Evolutionary conservation across 2,113 vertebrate genomes (phyloP), one percentile per base, ranked within the genome.

Genomic region (Vidua chalybeata): DNA sequence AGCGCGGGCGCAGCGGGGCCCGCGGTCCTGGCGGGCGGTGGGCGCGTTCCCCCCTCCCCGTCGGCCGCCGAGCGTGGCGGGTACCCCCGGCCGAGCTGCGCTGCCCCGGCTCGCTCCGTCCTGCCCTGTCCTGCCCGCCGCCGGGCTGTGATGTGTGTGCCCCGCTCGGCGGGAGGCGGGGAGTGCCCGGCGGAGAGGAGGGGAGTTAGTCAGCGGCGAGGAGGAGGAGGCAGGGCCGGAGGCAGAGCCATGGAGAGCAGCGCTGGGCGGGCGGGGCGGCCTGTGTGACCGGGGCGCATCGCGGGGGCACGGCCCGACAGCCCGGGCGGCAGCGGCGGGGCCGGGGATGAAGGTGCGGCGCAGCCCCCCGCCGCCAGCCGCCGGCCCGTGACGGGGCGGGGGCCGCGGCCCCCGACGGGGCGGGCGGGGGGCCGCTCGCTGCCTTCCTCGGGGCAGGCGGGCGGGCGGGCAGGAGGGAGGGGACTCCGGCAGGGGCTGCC

Each of bases 161-260:
- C 81, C 81, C 77, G 45, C 45, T 72, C 67, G 59, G 84, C 43
- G 39, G 82, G 82, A 87, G 85, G 46, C 64, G 67, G 90, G 73
- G 87, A 63, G 66, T 46, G 67, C 68, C 80, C 33, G 82, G 62
- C 58, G n/a, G 76, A 85, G 84, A 74, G 92, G 87, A 64, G 77
- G 77, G 55, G 85, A 72, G 93, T 83, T 86, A 94, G 84, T 86
- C 80, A 86, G 87, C 84, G 46, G 63, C 72, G 48, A 41, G 63
- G 86, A 63, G 72, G 82, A 61, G 43, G 54, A 62, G n/a, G 64
- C 58, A 66, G 76, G 68, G 76, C 74, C 26, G 68, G 94, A 61
- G 77, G 63, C 87, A 81, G 87, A 79, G 87, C 87, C 77, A 90
- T 78, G 90, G 89, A 66, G 69, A 73, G 67, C 73, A 3, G 74